phyloP scores from a whole-genome alignment of 2,888 invertebrate genomes.

The Hirtodrosophila alboralis region DNA sequence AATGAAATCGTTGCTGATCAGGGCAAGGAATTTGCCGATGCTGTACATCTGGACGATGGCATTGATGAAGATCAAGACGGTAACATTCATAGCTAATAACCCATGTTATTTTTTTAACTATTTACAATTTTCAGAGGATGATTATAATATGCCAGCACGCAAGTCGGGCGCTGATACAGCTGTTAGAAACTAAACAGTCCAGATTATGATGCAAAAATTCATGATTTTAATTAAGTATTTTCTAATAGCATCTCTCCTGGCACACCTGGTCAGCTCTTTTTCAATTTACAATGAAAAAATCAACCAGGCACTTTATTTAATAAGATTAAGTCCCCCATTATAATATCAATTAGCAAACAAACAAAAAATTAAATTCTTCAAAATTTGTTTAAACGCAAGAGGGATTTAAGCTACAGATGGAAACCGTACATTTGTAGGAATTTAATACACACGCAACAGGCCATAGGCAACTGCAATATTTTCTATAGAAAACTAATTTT shows the following conservation, averaged over 20 bases:
- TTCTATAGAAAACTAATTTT: neutral
- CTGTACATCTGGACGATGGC: conserved; percentile 83
- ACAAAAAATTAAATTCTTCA: no score
- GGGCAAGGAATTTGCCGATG: conserved; percentile 83
- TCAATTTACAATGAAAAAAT: neutral
- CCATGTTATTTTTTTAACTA: neutral
- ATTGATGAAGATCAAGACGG: conserved; percentile 85
- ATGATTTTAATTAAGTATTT: conserved; percentile 31
- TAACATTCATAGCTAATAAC: conserved; percentile 46
- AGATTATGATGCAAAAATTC: conserved; percentile 19
- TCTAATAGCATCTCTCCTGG: conserved; percentile 27
- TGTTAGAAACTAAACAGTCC: conserved; percentile 84
- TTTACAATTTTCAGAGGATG: conserved; percentile 84
- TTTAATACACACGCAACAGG: conserved; percentile 3
- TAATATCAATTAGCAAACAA: no score
- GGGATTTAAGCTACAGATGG: neutral
- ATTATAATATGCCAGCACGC: conserved; percentile 84
- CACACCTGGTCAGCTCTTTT: conserved; percentile 15
- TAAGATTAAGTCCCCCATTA: conserved; percentile 23
- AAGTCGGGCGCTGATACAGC: conserved; percentile 84
- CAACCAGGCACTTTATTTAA: conserved; percentile 34
- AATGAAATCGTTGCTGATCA: conserved; percentile 85
- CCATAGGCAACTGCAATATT: conserved; percentile 31
- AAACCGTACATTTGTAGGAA: conserved; percentile 4
- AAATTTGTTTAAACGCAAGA: neutral